Conservation (phyloP, 2,797 vertebrate genomes). For the Onychomys leucogaster region DNA sequence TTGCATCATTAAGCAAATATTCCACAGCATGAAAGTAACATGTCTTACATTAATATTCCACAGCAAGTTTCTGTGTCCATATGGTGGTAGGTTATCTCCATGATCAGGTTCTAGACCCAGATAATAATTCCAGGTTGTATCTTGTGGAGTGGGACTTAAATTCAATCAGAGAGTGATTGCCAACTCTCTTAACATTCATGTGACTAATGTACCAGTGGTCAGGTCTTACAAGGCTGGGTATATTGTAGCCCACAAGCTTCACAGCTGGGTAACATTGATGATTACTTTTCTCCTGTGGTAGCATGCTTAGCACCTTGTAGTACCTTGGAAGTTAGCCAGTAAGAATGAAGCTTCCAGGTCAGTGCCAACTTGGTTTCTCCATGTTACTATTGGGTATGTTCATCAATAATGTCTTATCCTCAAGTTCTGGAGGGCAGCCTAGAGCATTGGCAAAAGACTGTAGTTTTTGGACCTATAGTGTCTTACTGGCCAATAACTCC, state of each 20-base stretch:
- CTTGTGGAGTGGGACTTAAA: background rate
- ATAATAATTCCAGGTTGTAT: background rate
- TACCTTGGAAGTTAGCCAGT: no score
- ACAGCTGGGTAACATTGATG: background rate
- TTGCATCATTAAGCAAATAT: background rate
- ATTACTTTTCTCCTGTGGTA: background rate
- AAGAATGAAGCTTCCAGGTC: background rate
- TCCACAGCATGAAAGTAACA: background rate
- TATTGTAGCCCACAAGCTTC: background rate
- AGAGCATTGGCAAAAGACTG: background rate
- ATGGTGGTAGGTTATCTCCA: background rate
- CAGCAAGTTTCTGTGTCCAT: background rate
- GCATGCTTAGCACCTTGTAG: background rate
- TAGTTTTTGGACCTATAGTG: background rate
- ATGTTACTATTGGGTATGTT: background rate
- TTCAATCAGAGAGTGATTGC: background rate
- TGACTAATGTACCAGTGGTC: background rate
- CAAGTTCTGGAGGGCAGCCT: background rate
- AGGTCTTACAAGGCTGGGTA: background rate
- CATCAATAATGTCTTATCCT: background rate
- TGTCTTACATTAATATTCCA: background rate
- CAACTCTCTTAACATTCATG: background rate
- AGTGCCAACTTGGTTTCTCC: background rate
- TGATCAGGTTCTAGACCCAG: background rate
- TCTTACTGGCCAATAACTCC: background rate